A percentile compares a stretch with the other conserved stretches of the same genome.
Evolutionary conservation across 2,797 vertebrate genomes (phyloP).

Genomic region (Xenopus petersii): DNA sequence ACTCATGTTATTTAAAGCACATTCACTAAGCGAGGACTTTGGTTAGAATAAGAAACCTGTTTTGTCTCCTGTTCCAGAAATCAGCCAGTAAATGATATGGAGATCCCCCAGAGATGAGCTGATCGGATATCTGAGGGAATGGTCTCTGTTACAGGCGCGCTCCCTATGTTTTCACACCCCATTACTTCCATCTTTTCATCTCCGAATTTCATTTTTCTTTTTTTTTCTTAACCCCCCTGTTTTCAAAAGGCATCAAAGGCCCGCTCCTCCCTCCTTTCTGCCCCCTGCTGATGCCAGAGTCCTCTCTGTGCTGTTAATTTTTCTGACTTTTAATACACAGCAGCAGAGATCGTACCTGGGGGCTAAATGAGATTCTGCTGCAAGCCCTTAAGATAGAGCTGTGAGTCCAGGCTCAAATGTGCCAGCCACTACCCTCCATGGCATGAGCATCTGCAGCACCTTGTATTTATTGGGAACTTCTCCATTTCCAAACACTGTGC

Average conservation of each 20-base stretch:
- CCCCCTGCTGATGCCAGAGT: slow-evolving; percentile 75
- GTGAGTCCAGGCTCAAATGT: slow-evolving; percentile 67
- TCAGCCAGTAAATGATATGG: slow-evolving; percentile 84
- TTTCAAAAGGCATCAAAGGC: slow-evolving; percentile 29
- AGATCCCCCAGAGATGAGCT: slow-evolving; percentile 86
- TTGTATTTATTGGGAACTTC: slow-evolving; percentile 52
- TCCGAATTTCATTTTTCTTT: slow-evolving; percentile 84
- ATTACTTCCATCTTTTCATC: slow-evolving; percentile 94
- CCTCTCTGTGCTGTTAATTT: slow-evolving; percentile 99
- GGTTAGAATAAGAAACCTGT: slow-evolving; percentile 38
- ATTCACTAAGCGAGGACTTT: slow-evolving; percentile 33
- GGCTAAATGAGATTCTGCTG: slow-evolving; percentile 94
- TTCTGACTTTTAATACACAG: slow-evolving; percentile 99
- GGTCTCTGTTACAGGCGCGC: slow-evolving; percentile 98
- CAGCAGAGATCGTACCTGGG: slow-evolving; percentile 98
- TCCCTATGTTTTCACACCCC: slow-evolving; percentile 92
- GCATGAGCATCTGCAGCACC: slow-evolving; percentile 75
- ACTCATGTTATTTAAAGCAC: slow-evolving; percentile 43
- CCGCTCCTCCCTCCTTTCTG: slow-evolving; percentile 28
- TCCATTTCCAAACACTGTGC: slow-evolving; percentile 13
- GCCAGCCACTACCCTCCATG: slow-evolving; percentile 65
- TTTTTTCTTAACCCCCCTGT: slow-evolving; percentile 58
- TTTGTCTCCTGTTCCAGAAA: slow-evolving; percentile 63
- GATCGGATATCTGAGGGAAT: slow-evolving; percentile 83
- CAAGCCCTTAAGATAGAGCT: slow-evolving; percentile 82